Evolutionary conservation across 2,888 invertebrate species (phyloP).

Genomic region (Drepana falcataria): DNA sequence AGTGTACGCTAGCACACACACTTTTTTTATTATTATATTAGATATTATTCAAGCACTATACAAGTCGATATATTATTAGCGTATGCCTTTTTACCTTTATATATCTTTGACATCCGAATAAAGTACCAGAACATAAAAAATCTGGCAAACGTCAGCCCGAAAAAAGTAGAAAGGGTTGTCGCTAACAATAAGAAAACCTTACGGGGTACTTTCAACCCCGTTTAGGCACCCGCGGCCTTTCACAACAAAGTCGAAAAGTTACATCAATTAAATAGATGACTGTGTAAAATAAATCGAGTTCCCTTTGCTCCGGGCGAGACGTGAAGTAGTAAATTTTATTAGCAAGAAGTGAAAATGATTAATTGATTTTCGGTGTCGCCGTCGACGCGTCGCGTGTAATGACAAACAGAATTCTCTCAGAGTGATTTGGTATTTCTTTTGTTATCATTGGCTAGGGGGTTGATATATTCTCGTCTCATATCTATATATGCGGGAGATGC

Average conservation of each 20-base stretch:
- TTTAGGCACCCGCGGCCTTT: conserved; percentile 16
- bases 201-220: conserved; percentile 19
- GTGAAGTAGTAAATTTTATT: conserved; percentile 50
- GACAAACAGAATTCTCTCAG: conserved; percentile 38
- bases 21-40: too few species aligned
- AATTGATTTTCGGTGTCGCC: conserved; percentile 34
- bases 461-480: not conserved
- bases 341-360: conserved; percentile 40
- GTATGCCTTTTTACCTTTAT: too few species aligned
- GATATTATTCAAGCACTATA: too few species aligned
- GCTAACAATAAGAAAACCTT: conserved; percentile 28
- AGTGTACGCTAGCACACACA: too few species aligned
- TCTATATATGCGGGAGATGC: not conserved
- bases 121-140: too few species aligned
- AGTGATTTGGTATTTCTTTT: conserved; percentile 21
- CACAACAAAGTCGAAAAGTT: conserved; percentile 30
- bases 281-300: conserved; percentile 41
- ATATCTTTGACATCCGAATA: too few species aligned
- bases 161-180: conserved; percentile 20
- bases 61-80: too few species aligned
- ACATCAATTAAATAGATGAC: conserved; percentile 51
- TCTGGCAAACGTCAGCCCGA: conserved; percentile 5
- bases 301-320: conserved; percentile 30
- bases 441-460: not conserved
- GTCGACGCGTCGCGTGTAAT: conserved; percentile 25